phyloP scores from a whole-genome alignment of 2,113 vertebrate genomes.

The Clarias gariepinus region DNA sequence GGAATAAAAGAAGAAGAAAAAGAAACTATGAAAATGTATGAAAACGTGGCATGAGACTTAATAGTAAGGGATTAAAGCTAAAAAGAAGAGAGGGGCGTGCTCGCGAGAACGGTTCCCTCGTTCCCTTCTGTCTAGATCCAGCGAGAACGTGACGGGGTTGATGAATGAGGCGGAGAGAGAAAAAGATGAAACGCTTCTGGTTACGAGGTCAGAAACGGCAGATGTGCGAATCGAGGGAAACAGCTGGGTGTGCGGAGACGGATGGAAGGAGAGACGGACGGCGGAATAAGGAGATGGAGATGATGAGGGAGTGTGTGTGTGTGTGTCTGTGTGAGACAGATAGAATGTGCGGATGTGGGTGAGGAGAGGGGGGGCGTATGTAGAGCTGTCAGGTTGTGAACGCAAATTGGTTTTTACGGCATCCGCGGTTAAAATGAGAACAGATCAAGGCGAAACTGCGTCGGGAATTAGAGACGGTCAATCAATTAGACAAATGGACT shows the following conservation, averaged over 20 bases:
- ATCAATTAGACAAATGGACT: slow-evolving; percentile 40
- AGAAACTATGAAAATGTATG: too few relatives aligned
- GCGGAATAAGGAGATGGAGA: neutral
- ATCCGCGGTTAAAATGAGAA: slow-evolving; percentile 18
- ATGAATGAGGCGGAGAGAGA: neutral
- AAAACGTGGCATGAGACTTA: neutral
- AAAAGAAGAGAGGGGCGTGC: neutral
- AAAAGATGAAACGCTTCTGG: slow-evolving; percentile 33
- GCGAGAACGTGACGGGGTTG: neutral
- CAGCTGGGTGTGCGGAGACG: slow-evolving; percentile 24
- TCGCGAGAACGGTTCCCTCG: neutral
- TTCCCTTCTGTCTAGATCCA: neutral
- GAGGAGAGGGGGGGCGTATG: neutral
- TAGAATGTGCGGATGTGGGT: neutral
- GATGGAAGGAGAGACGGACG: slow-evolving; percentile 23
- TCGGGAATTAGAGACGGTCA: slow-evolving; percentile 29
- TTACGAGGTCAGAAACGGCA: slow-evolving; percentile 34
- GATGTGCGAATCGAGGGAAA: slow-evolving; percentile 27
- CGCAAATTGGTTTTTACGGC: slow-evolving; percentile 32
- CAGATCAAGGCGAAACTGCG: neutral
- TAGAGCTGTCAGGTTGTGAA: slow-evolving; percentile 11
- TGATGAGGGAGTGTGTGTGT: too few relatives aligned
- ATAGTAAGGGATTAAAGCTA: neutral
- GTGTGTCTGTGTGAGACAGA: neutral
- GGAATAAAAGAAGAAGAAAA: too few relatives aligned